A percentile compares a stretch with the other conserved stretches of the same genome.
phyloP scores from a whole-genome alignment of 2,888 invertebrate genomes.

The Adineta ricciae region DNA sequence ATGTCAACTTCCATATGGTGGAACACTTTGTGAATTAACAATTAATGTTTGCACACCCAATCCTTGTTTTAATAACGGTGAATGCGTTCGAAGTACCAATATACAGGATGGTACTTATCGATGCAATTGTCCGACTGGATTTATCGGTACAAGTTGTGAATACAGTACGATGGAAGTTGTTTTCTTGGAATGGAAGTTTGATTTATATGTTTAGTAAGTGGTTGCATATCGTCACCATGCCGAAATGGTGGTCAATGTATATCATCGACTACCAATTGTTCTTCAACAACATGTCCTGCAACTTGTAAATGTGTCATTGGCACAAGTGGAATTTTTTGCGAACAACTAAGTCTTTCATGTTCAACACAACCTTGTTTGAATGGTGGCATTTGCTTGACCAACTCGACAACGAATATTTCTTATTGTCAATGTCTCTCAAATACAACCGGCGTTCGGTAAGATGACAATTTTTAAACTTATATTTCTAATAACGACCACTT shows the following conservation, averaged over 20 bases:
- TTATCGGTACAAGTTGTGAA: slow-evolving; percentile 25
- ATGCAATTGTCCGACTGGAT: slow-evolving; percentile 23
- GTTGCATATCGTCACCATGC: neutral
- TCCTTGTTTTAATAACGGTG: slow-evolving; percentile 30
- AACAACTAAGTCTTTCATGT: neutral
- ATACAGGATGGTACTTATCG: slow-evolving; percentile 16
- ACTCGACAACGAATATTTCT: neutral
- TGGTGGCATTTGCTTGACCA: neutral
- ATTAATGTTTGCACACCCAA: slow-evolving; percentile 32
- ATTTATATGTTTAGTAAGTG: neutral
- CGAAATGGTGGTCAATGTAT: neutral
- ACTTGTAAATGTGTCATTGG: neutral
- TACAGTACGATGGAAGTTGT: too few species aligned
- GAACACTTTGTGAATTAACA: slow-evolving; percentile 23
- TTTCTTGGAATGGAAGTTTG: too few species aligned
- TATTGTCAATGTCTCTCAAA: neutral
- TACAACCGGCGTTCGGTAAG: slow-evolving; percentile 2
- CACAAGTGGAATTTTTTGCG: neutral
- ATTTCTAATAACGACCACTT: too few species aligned
- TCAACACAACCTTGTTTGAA: neutral
- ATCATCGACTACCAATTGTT: neutral
- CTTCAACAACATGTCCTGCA: neutral
- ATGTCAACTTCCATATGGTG: neutral
- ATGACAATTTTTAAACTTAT: neutral
- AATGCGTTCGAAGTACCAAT: slow-evolving; percentile 23